Percentiles rank a stretch among this genome's conserved stretches.
Evolutionary conservation across 2,797 vertebrate genomes (phyloP).

Genomic region (Sebastes reedi): DNA sequence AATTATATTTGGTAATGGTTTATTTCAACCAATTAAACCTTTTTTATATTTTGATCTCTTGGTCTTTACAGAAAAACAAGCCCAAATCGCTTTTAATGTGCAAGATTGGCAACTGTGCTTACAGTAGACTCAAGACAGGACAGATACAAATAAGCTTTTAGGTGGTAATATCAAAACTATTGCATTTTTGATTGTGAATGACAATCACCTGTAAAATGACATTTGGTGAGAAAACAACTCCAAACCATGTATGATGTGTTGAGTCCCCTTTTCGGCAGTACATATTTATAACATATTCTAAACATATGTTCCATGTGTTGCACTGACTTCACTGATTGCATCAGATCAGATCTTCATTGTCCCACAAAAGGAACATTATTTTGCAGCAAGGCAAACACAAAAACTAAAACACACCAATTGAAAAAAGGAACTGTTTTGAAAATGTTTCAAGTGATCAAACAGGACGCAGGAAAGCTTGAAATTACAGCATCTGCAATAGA

Average conservation of each 20-base stretch:
- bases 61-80: background rate
- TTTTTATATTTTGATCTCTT: too few species aligned
- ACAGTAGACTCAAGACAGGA: background rate
- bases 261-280: background rate
- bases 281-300: background rate
- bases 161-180: background rate
- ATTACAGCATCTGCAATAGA: background rate
- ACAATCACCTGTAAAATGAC: background rate
- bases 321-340: background rate
- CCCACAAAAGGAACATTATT: background rate
- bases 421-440: background rate
- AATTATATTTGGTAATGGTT: too few species aligned
- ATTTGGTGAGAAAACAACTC: background rate
- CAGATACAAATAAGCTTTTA: background rate
- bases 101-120: background rate
- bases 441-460: background rate
- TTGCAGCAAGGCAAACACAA: background rate
- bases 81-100: background rate
- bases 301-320: background rate
- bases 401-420: background rate
- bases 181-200: background rate
- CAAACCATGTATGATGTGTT: background rate
- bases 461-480: background rate
- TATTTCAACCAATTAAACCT: too few species aligned
- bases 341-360: background rate